Conservation (phyloP, 1,140 invertebrate species). For the Solenopsis invicta region DNA sequence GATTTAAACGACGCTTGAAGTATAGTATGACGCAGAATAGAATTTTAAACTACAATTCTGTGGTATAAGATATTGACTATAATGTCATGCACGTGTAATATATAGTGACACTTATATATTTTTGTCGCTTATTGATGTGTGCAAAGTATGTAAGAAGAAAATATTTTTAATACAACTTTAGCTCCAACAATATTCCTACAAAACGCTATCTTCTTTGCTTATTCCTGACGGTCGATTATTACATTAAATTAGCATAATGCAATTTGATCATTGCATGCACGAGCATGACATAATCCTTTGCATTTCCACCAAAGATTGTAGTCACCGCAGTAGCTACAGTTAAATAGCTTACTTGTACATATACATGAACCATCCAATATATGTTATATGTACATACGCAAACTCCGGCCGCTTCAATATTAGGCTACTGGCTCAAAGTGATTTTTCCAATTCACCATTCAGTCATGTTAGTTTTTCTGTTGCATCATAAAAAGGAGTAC, state of each 20-base stretch:
- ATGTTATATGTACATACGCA: not conserved
- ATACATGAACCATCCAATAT: not conserved
- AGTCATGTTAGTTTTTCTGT: not conserved
- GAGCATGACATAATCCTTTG: not conserved
- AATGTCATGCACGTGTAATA: slow-evolving; percentile 1
- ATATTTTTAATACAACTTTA: slow-evolving; percentile 23
- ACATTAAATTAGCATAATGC: not conserved
- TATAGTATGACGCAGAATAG: slow-evolving; percentile 34
- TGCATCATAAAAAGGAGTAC: slow-evolving; percentile 8
- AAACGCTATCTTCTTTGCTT: not conserved
- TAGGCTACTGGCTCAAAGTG: not conserved
- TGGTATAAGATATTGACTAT: slow-evolving; percentile 31
- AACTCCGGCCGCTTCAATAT: not conserved
- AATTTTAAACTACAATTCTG: slow-evolving; percentile 39
- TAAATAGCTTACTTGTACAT: not conserved
- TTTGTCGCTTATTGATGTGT: slow-evolving; percentile 21
- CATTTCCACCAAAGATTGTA: slow-evolving; percentile 14
- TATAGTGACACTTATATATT: not conserved
- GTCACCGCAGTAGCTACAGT: not conserved
- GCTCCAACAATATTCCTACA: not conserved
- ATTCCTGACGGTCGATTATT: not conserved
- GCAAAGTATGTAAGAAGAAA: not conserved
- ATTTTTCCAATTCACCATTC: slow-evolving; percentile 5
- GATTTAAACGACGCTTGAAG: slow-evolving; percentile 42
- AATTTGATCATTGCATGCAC: not conserved